phyloP scores from a whole-genome alignment of 2,888 invertebrate species.

The Drosophila stalkeri region DNA sequence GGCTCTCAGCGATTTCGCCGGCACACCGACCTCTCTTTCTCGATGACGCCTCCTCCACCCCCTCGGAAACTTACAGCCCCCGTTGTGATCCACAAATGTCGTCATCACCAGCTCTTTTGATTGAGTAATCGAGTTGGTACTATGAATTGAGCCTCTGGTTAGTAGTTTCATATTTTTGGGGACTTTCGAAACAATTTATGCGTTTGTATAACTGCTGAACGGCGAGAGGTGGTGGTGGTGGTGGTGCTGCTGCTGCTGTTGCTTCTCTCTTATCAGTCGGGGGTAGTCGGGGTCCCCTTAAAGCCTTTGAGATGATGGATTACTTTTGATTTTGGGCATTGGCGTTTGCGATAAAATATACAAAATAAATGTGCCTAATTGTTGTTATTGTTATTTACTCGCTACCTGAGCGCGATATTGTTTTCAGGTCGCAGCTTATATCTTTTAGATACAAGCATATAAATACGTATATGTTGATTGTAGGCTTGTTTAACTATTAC shows the following conservation, averaged over 20 bases:
- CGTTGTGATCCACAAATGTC: slow-evolving; percentile 17
- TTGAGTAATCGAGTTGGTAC: slow-evolving; percentile 74
- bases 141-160: slow-evolving; percentile 55
- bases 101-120: slow-evolving; percentile 61
- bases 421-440: slow-evolving; percentile 56
- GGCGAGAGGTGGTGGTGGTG: not conserved
- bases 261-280: slow-evolving; percentile 56
- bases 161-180: slow-evolving; percentile 10
- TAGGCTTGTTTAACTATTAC: not conserved
- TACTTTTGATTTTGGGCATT: slow-evolving; percentile 79
- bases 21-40: not conserved
- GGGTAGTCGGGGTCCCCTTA: slow-evolving; percentile 67
- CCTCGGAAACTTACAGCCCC: slow-evolving; percentile 10
- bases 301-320: slow-evolving; percentile 78
- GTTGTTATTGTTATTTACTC: slow-evolving; percentile 60
- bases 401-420: slow-evolving; percentile 45
- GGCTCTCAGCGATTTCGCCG: slow-evolving; percentile 34
- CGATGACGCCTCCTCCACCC: not conserved
- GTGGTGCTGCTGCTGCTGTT: not conserved
- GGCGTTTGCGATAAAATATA: slow-evolving; percentile 67
- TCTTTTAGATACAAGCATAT: slow-evolving; percentile 49
- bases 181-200: slow-evolving; percentile 72
- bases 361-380: slow-evolving; percentile 68
- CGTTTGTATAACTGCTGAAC: slow-evolving; percentile 58
- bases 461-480: slow-evolving; percentile 3